A percentile compares a stretch with the other conserved stretches of the same genome.
Evolutionary conservation across 2,113 vertebrate genomes (phyloP).

Genomic region (Notarius lentiginosus): DNA sequence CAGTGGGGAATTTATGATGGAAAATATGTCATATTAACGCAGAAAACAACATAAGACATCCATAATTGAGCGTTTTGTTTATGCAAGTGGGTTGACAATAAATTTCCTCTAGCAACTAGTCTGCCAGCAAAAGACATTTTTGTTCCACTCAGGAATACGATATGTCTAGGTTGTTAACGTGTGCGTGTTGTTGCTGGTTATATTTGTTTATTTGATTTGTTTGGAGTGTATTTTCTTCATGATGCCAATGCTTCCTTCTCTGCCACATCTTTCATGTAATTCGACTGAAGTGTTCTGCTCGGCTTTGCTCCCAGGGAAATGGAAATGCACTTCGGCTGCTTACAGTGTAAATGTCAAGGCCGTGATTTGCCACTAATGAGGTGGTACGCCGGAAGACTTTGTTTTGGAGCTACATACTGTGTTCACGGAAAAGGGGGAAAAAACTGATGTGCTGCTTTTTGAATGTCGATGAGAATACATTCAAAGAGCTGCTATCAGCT

Average conservation of each 20-base stretch:
- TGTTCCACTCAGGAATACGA: slow-evolving; percentile 27
- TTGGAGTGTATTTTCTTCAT: slow-evolving; percentile 28
- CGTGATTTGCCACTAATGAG: slow-evolving; percentile 70
- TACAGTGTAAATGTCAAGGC: slow-evolving; percentile 64
- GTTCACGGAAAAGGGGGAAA: slow-evolving; percentile 12
- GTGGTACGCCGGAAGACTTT: slow-evolving; percentile 67
- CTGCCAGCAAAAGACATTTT: slow-evolving; percentile 36
- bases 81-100: slow-evolving; percentile 34
- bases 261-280: slow-evolving; percentile 49
- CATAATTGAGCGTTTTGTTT: slow-evolving; percentile 41
- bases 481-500: slow-evolving; percentile 65
- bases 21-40: slow-evolving; percentile 12
- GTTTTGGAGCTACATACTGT: slow-evolving; percentile 59
- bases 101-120: slow-evolving; percentile 30
- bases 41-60: slow-evolving; percentile 28
- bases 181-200: slow-evolving; percentile 20
- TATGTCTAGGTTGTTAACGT: slow-evolving; percentile 23
- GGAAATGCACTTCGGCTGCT: slow-evolving; percentile 54
- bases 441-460: slow-evolving; percentile 57
- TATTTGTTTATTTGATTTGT: slow-evolving; percentile 55
- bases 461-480: slow-evolving; percentile 65
- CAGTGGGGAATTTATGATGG: not conserved
- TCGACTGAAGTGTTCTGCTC: slow-evolving; percentile 50
- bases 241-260: slow-evolving; percentile 23
- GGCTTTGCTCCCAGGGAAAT: slow-evolving; percentile 45